phyloP scores from a whole-genome alignment of 1,140 invertebrate species.

The Eupristina koningsbergeri region DNA sequence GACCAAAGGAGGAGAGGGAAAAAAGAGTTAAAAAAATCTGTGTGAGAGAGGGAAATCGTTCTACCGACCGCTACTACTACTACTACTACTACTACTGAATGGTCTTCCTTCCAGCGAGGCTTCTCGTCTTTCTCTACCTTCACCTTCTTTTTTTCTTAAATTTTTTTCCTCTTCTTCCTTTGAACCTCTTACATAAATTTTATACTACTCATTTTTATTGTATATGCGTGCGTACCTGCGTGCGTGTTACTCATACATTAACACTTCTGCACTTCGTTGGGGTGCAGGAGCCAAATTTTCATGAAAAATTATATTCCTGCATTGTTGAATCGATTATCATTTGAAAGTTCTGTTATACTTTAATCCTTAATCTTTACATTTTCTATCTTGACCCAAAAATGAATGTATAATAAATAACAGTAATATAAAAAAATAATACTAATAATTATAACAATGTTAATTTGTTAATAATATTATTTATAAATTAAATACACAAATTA shows the following conservation, averaged over 20 bases:
- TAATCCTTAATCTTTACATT: no score
- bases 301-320: constrained; percentile 33
- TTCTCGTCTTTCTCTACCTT: constrained; percentile 25
- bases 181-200: not conserved
- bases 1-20: not conserved
- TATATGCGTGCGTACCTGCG: no score
- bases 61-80: constrained; percentile 61
- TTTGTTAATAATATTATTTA: no score
- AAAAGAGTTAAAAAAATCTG: constrained; percentile 25
- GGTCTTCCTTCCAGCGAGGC: constrained; percentile 23
- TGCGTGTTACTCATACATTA: no score
- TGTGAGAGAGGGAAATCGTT: constrained; percentile 46
- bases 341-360: no score
- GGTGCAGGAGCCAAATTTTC: no score
- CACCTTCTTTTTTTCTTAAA: constrained; percentile 30
- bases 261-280: not conserved
- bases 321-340: no score
- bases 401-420: no score
- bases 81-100: constrained; percentile 58
- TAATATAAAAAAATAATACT: no score
- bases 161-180: not conserved
- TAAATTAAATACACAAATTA: no score
- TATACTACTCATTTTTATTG: not conserved
- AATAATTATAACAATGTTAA: no score
- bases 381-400: no score